These are phyloP conservation scores for Benthosema pterotum DNA, from an alignment of 2,797 vertebrate species.

Conservation along the genomic window DNA sequence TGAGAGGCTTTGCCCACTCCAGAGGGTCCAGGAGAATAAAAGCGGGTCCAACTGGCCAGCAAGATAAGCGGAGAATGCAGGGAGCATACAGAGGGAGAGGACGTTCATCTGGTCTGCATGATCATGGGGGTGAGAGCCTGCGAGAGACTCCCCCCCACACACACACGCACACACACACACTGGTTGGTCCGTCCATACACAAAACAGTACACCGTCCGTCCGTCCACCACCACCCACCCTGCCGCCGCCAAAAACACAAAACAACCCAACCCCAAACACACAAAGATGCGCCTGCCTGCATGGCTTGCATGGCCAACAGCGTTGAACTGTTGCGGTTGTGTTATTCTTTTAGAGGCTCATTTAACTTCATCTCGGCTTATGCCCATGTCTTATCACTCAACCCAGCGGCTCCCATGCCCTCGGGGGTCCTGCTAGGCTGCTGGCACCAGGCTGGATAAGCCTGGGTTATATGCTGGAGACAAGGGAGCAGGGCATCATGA, in stretches of 20 bases:
- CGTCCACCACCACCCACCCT: constrained; percentile 1
- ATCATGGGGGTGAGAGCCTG: constrained; percentile 53
- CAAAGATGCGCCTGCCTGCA: constrained; percentile 64
- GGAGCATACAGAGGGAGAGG: constrained; percentile 48
- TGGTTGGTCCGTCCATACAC: constrained; percentile 1
- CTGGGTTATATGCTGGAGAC: constrained; percentile 36
- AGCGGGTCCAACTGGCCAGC: constrained; percentile 71
- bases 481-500: constrained; percentile 22
- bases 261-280: constrained; percentile 36
- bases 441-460: constrained; percentile 50
- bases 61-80: constrained; percentile 72
- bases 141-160: constrained; percentile 32
- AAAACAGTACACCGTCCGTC: background rate
- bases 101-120: constrained; percentile 68
- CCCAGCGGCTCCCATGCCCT: constrained; percentile 60
- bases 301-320: constrained; percentile 65
- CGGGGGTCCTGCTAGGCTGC: constrained; percentile 37
- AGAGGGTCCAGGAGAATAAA: constrained; percentile 72
- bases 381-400: constrained; percentile 59
- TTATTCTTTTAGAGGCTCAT: constrained; percentile 31
- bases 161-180: constrained; percentile 24
- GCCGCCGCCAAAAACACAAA: constrained; percentile 7
- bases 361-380: constrained; percentile 34
- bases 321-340: constrained; percentile 38
- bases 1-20: constrained; percentile 67